Conservation (phyloP, 2,113 vertebrate species). For the Felis chaus region DNA sequence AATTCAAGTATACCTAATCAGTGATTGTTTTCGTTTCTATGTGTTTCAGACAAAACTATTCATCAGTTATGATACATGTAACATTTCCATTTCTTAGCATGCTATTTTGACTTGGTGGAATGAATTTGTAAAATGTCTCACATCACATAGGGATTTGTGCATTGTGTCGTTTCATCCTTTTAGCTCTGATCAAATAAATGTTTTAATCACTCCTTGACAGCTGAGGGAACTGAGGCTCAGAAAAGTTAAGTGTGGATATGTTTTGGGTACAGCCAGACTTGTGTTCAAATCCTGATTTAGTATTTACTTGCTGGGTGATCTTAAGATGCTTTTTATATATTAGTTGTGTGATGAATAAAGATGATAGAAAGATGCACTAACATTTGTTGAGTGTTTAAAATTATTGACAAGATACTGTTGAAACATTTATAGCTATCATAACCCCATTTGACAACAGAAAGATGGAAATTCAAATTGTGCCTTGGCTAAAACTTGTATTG, state of each 20-base stretch:
- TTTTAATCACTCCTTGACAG: neutral
- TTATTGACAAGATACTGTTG: neutral
- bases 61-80: neutral
- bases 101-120: neutral
- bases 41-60: neutral
- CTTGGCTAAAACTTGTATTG: neutral
- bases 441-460: neutral
- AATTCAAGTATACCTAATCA: neutral
- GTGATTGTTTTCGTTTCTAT: neutral
- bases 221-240: neutral
- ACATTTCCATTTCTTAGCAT: neutral
- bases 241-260: neutral
- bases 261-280: neutral
- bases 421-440: neutral
- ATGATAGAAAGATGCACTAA: neutral
- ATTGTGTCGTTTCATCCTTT: neutral
- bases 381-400: neutral
- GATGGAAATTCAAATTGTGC: neutral
- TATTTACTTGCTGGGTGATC: neutral
- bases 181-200: neutral
- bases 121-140: neutral
- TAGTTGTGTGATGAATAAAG: neutral
- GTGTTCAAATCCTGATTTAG: neutral
- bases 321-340: neutral
- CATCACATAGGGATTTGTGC: neutral